These are phyloP conservation scores for Gavia stellata DNA, from an alignment of 2,113 vertebrate species.

Conservation along the genomic window DNA sequence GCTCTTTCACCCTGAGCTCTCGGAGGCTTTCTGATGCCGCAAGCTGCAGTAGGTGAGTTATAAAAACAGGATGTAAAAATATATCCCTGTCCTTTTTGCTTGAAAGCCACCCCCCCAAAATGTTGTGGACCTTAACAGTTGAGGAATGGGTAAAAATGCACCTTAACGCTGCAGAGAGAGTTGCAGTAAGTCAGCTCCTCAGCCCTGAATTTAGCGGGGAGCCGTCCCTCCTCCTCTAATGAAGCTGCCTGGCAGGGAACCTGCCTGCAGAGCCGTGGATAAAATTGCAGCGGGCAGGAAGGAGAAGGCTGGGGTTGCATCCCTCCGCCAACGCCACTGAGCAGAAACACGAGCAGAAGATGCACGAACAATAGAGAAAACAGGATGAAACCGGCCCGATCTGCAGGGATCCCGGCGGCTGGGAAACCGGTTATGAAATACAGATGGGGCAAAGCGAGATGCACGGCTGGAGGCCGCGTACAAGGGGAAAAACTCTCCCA, in stretches of 20 bases:
- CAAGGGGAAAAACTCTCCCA: not conserved
- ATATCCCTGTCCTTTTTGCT: not conserved
- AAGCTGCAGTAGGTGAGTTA: not conserved
- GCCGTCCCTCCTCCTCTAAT: not conserved
- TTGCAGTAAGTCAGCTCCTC: not conserved
- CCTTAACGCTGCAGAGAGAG: not conserved
- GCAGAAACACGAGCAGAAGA: not conserved
- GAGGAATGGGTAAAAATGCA: not conserved
- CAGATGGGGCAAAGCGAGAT: not conserved
- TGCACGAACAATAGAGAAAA: not conserved
- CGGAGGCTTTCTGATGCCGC: not conserved
- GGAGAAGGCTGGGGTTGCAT: not conserved
- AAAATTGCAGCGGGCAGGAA: not conserved
- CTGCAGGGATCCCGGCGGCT: not conserved
- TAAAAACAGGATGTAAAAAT: not conserved
- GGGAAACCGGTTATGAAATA: not conserved
- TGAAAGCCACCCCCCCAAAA: not conserved
- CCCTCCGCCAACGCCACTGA: not conserved
- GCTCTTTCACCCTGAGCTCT: not conserved
- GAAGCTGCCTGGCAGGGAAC: not conserved
- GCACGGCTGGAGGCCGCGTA: not conserved
- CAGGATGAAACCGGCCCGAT: not conserved
- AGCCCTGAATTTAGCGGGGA: not conserved
- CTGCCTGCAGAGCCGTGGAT: not conserved
- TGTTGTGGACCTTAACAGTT: rapidly evolving